Base-by-base conservation (phyloP, 1,140 invertebrate genomes). In the Platyscapa corneri region DNA sequence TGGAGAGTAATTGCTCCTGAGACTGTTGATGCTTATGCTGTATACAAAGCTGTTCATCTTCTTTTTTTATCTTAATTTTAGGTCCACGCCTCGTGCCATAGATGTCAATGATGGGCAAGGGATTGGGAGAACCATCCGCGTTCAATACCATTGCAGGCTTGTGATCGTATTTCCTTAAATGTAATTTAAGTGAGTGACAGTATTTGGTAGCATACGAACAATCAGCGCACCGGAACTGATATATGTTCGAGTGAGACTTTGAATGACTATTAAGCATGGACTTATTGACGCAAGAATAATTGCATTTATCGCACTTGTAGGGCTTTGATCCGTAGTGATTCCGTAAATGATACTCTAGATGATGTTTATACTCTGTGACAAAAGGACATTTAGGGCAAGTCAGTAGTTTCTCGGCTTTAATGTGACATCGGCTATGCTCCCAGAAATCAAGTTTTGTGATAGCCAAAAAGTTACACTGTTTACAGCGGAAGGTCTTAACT, bases 181-280 rank as follows among this genome's bases (percentile, higher is more conserved):
- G 99, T 0, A 99, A 94, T 90, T 99, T 99, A 0, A 99, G 93
- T 42, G 97, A 98, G 93, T 99, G 99, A 89, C 98, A 99, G 91
- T 99, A 99, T 92, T 99, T 99, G 1, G 98, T 99, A 3, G 97
- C 98, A 91, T 99, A 99, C n/a, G 95, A 96, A 91, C 99, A 99
- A 90, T 99, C 97, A 0, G 96, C 94, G 91, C 99, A 99, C 39
- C 97, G 95, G 91, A 99, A 99, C 89, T 99, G 99, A 90, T 99
- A 99, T 0, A 99, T 94, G 86, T 97, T 98, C 0, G 98, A 99
- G 92, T 99, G 99, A 0, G 98, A 99, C 91, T 99, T 99, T 89
- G 99, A 95, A 90, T 99, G 99, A 0, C 98, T 99, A 91, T 99
- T 99, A 20, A 99, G 94, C 99, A 99, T 99, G 0, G 98, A 99